phyloP scores from a whole-genome alignment of 1,140 invertebrate species.

The Hestina assimilis region DNA sequence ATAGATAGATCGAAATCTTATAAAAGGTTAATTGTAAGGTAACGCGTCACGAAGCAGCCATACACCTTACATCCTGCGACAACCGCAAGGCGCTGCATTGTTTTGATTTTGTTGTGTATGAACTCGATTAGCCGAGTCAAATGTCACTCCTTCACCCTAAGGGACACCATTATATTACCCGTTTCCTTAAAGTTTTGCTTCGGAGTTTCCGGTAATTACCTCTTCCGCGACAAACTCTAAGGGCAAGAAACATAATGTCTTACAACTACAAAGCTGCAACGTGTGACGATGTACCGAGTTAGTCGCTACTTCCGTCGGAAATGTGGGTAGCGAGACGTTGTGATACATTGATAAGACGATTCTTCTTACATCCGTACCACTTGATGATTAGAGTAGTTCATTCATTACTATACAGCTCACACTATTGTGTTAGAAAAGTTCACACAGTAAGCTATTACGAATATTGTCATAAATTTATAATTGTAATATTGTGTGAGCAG shows the following conservation, averaged over 20 bases:
- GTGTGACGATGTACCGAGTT: constrained; percentile 60
- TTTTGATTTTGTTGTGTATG: constrained; percentile 62
- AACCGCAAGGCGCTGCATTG: constrained; percentile 56
- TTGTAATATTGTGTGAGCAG: constrained; percentile 47
- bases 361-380: constrained; percentile 23
- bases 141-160: constrained; percentile 70
- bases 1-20: constrained; percentile 20
- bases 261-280: constrained; percentile 36
- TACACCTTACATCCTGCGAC: constrained; percentile 60
- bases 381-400: constrained; percentile 3
- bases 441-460: constrained; percentile 26
- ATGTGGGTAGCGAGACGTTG: constrained; percentile 51
- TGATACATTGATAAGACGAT: constrained; percentile 39
- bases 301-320: constrained; percentile 66
- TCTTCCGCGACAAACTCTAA: constrained; percentile 57
- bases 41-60: constrained; percentile 32
- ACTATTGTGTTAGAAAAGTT: constrained; percentile 18
- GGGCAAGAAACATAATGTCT: constrained; percentile 51
- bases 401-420: constrained; percentile 6
- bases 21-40: constrained; percentile 32
- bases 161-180: constrained; percentile 54
- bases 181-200: constrained; percentile 60
- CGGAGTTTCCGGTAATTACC: constrained; percentile 71
- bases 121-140: constrained; percentile 69
- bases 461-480: constrained; percentile 40